Base-by-base conservation (phyloP, 2,888 invertebrate species). In the Mythimna lalbum region DNA sequence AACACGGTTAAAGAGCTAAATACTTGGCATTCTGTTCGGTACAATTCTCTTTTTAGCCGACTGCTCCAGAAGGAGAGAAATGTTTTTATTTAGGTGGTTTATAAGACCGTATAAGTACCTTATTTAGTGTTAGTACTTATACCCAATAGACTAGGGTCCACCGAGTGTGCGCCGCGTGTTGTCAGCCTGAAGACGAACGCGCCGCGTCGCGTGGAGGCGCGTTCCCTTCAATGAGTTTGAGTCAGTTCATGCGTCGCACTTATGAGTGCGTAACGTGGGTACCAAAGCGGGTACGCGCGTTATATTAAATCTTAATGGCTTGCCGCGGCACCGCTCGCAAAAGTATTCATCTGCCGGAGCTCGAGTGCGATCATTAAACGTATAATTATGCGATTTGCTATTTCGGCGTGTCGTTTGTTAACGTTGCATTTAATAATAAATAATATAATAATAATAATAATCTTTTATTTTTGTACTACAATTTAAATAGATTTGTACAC, bases 291-390 rank as follows among this genome's bases (percentile, higher is more conserved):
- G 74, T 73, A 62, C 73, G 74, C 63, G 69, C 69, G 80, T 78
- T 78, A 69, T 67, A 77, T 80, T 74, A 81, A 71, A 75, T 76
- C 64, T 60, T 82, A 76, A 83, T 80, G 12, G 66, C n/a, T 68
- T 68, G 63, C 49, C 56, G 39, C 63, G 66, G 66, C 61, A 49
- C 27, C 49, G 68, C n/a, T 43, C 72, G 69, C 68, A 69, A 73
- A 71, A 75, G 74, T 74, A 66, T 78, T 76, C 62, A 57, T 50
- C 10, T 9, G 61, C 31, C 73, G 79, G 64, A 64, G 27, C 73
- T 75, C 65, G 71, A 77, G 55, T 53, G 76, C 65, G 63, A 63
- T 64, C 63, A 73, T 73, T 76, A 63, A 72, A 72, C 31, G 33
- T 61, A 12, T 55, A 62, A 70, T 52, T 53, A 50, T 21, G 19